Evolutionary conservation across 1,140 invertebrate species (phyloP).

Genomic region (Nephotettix cincticeps): DNA sequence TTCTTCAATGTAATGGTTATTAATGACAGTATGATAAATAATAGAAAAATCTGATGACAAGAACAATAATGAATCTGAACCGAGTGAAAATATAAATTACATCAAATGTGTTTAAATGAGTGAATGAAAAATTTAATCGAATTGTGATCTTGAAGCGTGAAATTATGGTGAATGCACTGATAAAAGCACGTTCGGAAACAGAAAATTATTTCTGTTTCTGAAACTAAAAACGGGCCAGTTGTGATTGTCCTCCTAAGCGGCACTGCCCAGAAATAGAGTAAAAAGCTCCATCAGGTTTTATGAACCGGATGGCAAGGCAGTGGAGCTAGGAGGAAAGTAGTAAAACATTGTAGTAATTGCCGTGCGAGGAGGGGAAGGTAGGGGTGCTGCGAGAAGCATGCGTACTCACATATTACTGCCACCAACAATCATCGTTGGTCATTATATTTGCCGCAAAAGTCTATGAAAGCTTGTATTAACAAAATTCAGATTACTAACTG

Average conservation of each 20-base stretch:
- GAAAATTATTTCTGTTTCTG: conserved; percentile 8
- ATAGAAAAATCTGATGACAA: too few relatives aligned
- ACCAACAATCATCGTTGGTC: too few relatives aligned
- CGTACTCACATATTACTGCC: too few relatives aligned
- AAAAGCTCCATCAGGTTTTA: background rate
- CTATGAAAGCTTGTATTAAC: too few relatives aligned
- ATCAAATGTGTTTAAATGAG: background rate
- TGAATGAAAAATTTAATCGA: background rate
- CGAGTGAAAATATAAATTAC: background rate
- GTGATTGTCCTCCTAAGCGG: background rate
- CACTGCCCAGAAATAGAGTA: background rate
- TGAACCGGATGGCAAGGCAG: background rate
- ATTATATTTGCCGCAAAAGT: too few relatives aligned
- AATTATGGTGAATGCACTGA: conserved; percentile 4
- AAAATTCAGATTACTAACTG: too few relatives aligned
- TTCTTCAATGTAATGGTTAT: too few relatives aligned
- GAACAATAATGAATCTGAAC: background rate
- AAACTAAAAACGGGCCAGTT: conserved; percentile 8
- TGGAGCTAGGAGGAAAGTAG: conserved; percentile 1
- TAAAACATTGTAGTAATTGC: conserved; percentile 12
- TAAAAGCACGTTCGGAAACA: conserved; percentile 9
- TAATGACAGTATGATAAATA: too few relatives aligned
- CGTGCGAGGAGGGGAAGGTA: background rate
- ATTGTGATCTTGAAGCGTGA: background rate
- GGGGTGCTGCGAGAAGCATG: background rate